Conservation (phyloP, 1,140 invertebrate species). For the Philotrypesis tridentata region DNA sequence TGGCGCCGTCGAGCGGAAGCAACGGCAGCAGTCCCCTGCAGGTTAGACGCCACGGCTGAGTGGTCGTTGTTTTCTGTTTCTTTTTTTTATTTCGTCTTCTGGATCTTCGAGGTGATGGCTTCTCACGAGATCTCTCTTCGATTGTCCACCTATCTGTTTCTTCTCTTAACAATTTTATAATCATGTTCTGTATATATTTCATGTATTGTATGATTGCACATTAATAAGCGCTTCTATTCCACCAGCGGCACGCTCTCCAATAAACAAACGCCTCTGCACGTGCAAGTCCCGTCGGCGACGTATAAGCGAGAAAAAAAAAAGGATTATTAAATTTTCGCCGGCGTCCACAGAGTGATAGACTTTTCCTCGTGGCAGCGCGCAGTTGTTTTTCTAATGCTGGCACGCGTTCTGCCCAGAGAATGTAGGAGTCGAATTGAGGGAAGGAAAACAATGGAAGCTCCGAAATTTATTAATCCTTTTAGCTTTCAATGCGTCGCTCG, state of each 20-base stretch:
- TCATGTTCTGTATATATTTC: slow-evolving; percentile 1
- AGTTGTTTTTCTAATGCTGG: neutral
- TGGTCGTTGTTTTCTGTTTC: neutral
- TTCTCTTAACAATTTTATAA: slow-evolving; percentile 18
- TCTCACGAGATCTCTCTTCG: too few species aligned
- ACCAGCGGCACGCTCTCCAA: slow-evolving; percentile 33
- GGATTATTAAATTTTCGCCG: slow-evolving; percentile 7
- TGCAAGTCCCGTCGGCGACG: neutral
- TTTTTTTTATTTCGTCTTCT: too few species aligned
- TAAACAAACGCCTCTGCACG: neutral
- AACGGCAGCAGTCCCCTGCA: slow-evolving; percentile 73
- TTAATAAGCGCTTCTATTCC: slow-evolving; percentile 33
- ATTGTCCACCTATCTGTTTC: slow-evolving; percentile 54
- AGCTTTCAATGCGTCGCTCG: slow-evolving; percentile 4
- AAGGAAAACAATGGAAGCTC: neutral
- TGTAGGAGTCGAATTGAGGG: too few species aligned
- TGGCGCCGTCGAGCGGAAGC: slow-evolving; percentile 75
- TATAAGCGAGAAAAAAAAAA: neutral
- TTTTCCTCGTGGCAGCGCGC: too few species aligned
- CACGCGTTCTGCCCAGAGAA: too few species aligned
- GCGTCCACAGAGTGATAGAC: neutral
- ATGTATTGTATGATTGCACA: slow-evolving; percentile 33
- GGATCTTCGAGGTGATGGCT: too few species aligned
- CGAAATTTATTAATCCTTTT: slow-evolving; percentile 1
- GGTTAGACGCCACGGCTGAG: slow-evolving; percentile 63